A percentile compares a stretch with the other conserved stretches of the same genome.
These are phyloP conservation scores for Drosophila fungiperda DNA, from an alignment of 2,888 invertebrate species.

Conservation along the genomic window DNA sequence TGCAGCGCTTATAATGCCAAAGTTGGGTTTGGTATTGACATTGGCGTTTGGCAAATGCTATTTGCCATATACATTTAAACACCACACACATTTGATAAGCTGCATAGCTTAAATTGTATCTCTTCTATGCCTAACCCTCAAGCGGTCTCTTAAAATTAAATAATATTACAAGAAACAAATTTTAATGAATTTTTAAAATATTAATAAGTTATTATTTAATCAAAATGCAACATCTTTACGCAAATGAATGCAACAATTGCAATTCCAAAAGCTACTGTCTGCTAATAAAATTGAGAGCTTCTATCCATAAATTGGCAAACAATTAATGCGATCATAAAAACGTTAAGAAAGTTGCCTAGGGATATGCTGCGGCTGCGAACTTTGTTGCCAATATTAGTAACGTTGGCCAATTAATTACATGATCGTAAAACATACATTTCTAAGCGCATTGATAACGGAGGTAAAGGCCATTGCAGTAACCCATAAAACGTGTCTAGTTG, in stretches of 20 bases:
- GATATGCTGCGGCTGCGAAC: slow-evolving; percentile 24
- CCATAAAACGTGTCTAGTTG: slow-evolving; percentile 53
- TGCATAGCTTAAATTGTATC: slow-evolving; percentile 5
- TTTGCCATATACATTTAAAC: slow-evolving; percentile 43
- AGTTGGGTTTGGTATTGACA: slow-evolving; percentile 50
- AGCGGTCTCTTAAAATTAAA: background rate
- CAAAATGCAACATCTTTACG: too few species aligned
- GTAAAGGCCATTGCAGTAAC: slow-evolving; percentile 57
- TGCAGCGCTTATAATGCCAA: slow-evolving; percentile 45
- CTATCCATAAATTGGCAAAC: slow-evolving; percentile 24
- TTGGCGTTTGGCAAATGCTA: slow-evolving; percentile 28
- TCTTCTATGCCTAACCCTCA: background rate
- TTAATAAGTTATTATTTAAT: background rate
- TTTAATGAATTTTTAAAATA: background rate
- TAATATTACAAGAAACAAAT: background rate
- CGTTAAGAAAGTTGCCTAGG: slow-evolving; percentile 27
- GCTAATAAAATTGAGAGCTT: slow-evolving; percentile 7
- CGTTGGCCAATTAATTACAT: slow-evolving; percentile 63
- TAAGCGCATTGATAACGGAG: slow-evolving; percentile 72
- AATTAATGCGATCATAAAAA: slow-evolving; percentile 38
- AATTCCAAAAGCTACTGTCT: background rate
- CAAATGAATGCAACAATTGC: background rate
- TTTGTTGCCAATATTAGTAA: slow-evolving; percentile 72
- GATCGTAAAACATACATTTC: slow-evolving; percentile 69
- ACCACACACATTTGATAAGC: slow-evolving; percentile 3